These are phyloP conservation scores for Dorcus parallelipipedus DNA, from an alignment of 2,888 invertebrate genomes.

Conservation along the genomic window DNA sequence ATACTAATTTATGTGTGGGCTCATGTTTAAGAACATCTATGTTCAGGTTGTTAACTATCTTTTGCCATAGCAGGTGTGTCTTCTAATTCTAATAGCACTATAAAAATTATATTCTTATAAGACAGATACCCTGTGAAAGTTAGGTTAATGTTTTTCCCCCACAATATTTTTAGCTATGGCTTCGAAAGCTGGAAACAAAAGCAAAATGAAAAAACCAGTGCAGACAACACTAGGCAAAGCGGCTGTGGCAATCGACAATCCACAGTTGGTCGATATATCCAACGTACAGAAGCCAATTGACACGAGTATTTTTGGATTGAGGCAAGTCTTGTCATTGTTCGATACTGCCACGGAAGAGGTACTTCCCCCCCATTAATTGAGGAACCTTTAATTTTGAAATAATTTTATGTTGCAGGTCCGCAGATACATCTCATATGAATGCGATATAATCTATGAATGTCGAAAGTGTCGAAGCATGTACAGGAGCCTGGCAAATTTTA, in stretches of 20 bases:
- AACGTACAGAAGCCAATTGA: slow-evolving; percentile 60
- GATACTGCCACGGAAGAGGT: slow-evolving; percentile 76
- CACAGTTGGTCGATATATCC: slow-evolving; percentile 44
- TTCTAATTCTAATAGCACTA: no score
- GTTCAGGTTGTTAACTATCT: no score
- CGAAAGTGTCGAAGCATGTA: slow-evolving; percentile 82
- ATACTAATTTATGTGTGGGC: no score
- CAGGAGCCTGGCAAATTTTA: slow-evolving; percentile 81
- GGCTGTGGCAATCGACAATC: slow-evolving; percentile 15
- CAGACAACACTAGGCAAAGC: slow-evolving; percentile 41
- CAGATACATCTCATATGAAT: slow-evolving; percentile 74
- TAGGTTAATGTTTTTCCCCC: slow-evolving; percentile 7
- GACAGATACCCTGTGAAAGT: neutral
- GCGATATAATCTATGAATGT: slow-evolving; percentile 87
- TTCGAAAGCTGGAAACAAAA: slow-evolving; percentile 5
- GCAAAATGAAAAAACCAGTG: slow-evolving; percentile 31
- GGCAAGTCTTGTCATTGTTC: slow-evolving; percentile 68
- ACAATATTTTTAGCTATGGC: slow-evolving; percentile 4
- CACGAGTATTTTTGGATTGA: slow-evolving; percentile 66
- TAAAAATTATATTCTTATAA: no score
- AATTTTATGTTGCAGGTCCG: slow-evolving; percentile 58
- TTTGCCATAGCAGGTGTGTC: no score
- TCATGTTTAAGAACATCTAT: no score
- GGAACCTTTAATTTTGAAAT: slow-evolving; percentile 28
- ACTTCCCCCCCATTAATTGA: slow-evolving; percentile 18